A percentile compares a stretch with the other conserved stretches of the same genome.
Evolutionary conservation across 2,888 invertebrate species (phyloP).

Genomic region (Elaeidobius kamerunicus): DNA sequence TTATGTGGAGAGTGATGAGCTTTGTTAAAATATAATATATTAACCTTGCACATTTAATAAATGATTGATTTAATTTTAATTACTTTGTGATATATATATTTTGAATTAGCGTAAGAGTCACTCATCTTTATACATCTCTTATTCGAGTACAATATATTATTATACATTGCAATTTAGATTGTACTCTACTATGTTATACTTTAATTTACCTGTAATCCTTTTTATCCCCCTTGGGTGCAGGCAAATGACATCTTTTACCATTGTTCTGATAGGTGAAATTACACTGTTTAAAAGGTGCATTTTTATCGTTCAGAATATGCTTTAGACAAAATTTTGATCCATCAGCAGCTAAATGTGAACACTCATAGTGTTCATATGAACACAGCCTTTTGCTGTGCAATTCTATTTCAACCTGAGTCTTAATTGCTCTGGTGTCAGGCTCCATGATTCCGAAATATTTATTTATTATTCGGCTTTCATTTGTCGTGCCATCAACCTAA

Average conservation of each 20-base stretch:
- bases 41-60: too few relatives aligned
- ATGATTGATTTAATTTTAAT: too few relatives aligned
- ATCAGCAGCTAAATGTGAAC: constrained; percentile 64
- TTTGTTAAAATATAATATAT: too few relatives aligned
- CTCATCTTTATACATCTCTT: too few relatives aligned
- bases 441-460: constrained; percentile 9
- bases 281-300: constrained; percentile 83
- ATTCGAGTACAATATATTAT: too few relatives aligned
- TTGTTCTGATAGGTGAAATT: constrained; percentile 63
- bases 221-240: constrained; percentile 71
- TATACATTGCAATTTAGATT: too few relatives aligned
- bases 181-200: background rate
- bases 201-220: constrained; percentile 60
- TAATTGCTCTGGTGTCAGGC: constrained; percentile 15
- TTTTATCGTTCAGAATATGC: constrained; percentile 81
- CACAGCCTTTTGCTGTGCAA: constrained; percentile 60
- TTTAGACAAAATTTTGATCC: constrained; percentile 75
- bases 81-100: too few relatives aligned
- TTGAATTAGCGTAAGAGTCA: too few relatives aligned
- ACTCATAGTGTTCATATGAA: constrained; percentile 63
- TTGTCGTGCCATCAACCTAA: too few relatives aligned
- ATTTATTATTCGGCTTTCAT: too few relatives aligned
- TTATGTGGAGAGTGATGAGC: too few relatives aligned
- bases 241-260: constrained; percentile 72
- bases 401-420: constrained; percentile 59